These are phyloP conservation scores for Anodontia alba DNA, from an alignment of 2,888 invertebrate genomes.

Conservation along the genomic window DNA sequence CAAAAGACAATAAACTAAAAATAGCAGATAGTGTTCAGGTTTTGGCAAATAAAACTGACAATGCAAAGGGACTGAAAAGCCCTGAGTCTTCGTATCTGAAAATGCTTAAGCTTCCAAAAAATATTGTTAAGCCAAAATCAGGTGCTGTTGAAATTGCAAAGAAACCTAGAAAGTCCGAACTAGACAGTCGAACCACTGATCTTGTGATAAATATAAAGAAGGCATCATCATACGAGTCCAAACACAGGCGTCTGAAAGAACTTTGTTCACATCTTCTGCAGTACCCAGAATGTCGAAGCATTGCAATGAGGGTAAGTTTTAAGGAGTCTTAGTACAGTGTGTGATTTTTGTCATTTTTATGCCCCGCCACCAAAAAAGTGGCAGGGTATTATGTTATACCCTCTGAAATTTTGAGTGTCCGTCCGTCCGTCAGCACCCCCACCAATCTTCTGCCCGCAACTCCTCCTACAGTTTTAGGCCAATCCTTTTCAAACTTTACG, in stretches of 20 bases:
- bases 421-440: too few species aligned
- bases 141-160: background rate
- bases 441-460: too few species aligned
- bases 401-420: too few species aligned
- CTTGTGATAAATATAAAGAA: constrained; percentile 68
- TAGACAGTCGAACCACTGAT: constrained; percentile 63
- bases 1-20: background rate
- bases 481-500: too few species aligned
- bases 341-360: background rate
- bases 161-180: constrained; percentile 4
- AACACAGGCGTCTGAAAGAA: constrained; percentile 89
- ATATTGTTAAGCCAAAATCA: background rate
- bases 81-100: background rate
- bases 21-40: background rate
- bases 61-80: background rate
- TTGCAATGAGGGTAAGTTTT: constrained; percentile 88
- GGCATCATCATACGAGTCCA: constrained; percentile 85
- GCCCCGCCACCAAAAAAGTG: too few species aligned
- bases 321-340: too few species aligned
- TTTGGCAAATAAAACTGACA: background rate
- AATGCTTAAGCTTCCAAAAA: background rate
- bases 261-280: constrained; percentile 90
- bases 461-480: too few species aligned
- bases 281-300: constrained; percentile 90
- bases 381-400: too few species aligned